Base-by-base conservation (phyloP, 2,797 vertebrate genomes). In the Delichon dasypus region DNA sequence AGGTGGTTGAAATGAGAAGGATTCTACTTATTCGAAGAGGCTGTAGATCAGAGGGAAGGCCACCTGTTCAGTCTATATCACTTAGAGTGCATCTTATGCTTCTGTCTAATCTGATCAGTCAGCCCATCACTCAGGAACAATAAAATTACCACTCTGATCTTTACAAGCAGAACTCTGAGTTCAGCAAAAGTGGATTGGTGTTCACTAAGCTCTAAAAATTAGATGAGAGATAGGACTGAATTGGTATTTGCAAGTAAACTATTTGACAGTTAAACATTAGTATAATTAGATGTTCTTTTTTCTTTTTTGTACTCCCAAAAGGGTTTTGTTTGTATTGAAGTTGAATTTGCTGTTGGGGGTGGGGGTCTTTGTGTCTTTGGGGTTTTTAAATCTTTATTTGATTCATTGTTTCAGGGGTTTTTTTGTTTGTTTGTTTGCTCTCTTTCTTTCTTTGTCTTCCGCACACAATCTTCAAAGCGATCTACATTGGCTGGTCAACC, bases 21-120 rank as follows among this genome's bases (percentile, higher is more conserved):
- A 40, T 89, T 91, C 19, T 25, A 4, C 54, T 90, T 55, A 40
- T 81, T 45, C 60, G 55, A 61, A 89, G 60, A 53, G 51, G 58
- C 26, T 20, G 8, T 5, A 57, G 40, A 57, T 71, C 55, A 64
- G 66, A 60, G 61, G 17, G 22, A 73, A 67, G 70, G 60, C 89
- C 84, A 91, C 81, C 93, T 93, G 90, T 84, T 94, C 90, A 65
- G 53, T 88, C 71, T 76, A 0, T 67, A 8, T 85, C 57, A 44
- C 53, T 88, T 84, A 48, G 36, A 75, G 36, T 5, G 2, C 1
- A 20, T 26, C 44, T 95, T 91, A 82, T 9, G 14, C 48, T 91
- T 84, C 61, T 88, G 85, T 93, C 91, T 86, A 48, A 55, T 70
- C 93, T 85, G 38, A 85, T 96, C 74, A 87, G 85, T 30, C 72